phyloP scores from a whole-genome alignment of 2,113 vertebrate species.

The Daubentonia madagascariensis region DNA sequence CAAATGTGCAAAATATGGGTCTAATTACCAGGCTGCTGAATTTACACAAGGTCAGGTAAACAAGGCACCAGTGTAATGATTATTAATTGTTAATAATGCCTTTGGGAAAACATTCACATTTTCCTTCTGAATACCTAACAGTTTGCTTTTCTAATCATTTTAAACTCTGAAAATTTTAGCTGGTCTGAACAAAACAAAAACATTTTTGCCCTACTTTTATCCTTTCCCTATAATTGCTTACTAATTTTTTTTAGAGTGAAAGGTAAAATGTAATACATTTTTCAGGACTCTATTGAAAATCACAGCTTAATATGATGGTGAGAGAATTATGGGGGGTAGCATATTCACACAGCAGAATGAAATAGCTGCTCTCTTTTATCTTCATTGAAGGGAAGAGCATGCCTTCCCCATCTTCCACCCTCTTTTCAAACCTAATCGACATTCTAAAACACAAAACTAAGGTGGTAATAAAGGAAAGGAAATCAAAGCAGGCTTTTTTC shows the following conservation, averaged over 20 bases:
- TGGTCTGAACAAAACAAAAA: conserved; percentile 66
- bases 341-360: conserved; percentile 52
- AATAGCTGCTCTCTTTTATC: conserved; percentile 70
- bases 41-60: conserved; percentile 91
- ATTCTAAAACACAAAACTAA: conserved; percentile 74
- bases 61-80: conserved; percentile 90
- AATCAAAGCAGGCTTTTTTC: conserved; percentile 70
- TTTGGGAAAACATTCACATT: conserved; percentile 85
- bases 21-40: conserved; percentile 90
- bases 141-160: conserved; percentile 78
- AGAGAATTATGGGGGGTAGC: conserved; percentile 50
- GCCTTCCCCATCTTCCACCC: neutral
- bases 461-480: conserved; percentile 71
- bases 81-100: conserved; percentile 94
- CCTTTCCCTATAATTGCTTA: conserved; percentile 68
- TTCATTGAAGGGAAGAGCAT: conserved; percentile 65
- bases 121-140: conserved; percentile 83
- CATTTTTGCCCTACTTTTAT: conserved; percentile 62
- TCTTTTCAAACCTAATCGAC: conserved; percentile 68
- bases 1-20: conserved; percentile 89
- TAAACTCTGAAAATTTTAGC: conserved; percentile 75
- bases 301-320: conserved; percentile 51
- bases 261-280: conserved; percentile 63
- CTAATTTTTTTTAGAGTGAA: conserved; percentile 67
- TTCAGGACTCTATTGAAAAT: conserved; percentile 59